These are phyloP conservation scores for Cotesia congregata DNA, from an alignment of 2,888 invertebrate genomes.

Conservation along the genomic window DNA sequence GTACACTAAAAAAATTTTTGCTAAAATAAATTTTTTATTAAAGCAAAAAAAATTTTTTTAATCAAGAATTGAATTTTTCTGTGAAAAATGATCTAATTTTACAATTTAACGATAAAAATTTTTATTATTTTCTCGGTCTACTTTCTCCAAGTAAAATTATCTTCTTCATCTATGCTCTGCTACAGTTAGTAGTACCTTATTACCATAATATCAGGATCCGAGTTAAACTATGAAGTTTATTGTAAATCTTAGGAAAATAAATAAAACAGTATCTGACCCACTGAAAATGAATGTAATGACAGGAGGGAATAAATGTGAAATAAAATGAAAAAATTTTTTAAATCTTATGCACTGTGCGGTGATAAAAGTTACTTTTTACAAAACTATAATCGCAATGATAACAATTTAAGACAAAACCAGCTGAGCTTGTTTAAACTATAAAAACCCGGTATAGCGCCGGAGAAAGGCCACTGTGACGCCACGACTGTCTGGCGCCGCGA, in stretches of 20 bases:
- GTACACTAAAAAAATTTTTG: too few species aligned
- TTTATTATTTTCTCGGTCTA: conserved; percentile 15
- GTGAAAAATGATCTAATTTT: too few species aligned
- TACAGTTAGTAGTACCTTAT: neutral
- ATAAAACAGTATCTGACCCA: neutral
- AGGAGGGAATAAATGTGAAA: neutral
- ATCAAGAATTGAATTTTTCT: neutral
- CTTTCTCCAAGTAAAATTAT: neutral
- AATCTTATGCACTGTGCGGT: conserved; percentile 8
- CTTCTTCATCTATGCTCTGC: neutral
- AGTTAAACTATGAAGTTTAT: neutral
- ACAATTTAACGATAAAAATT: neutral
- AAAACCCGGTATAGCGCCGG: neutral
- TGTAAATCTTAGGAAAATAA: neutral
- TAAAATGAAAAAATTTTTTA: neutral
- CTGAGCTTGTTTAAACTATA: conserved; percentile 13
- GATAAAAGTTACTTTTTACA: too few species aligned
- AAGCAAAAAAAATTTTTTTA: too few species aligned
- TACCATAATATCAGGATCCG: neutral
- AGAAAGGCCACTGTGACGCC: conserved; percentile 21
- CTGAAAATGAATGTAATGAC: neutral
- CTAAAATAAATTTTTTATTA: too few species aligned
- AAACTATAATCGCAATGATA: conserved; percentile 4
- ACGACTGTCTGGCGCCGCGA: conserved; percentile 39
- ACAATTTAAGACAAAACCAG: conserved; percentile 12